Conservation (phyloP, 2,888 invertebrate species). For the Epirrhoe tristata region DNA sequence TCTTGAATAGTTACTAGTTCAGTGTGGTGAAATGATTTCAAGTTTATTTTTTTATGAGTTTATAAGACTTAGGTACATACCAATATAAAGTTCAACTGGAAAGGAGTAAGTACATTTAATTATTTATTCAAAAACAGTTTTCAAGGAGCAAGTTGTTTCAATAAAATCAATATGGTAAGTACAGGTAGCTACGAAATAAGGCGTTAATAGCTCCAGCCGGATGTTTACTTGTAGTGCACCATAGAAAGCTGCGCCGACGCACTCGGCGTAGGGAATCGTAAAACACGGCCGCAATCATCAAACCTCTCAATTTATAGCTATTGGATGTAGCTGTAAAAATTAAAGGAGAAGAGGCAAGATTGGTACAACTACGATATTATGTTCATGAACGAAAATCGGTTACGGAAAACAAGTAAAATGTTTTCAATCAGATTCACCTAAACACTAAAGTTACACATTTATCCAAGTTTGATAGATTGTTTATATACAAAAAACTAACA, state of each 20-base stretch:
- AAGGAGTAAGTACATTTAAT: constrained; percentile 3
- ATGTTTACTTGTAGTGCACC: constrained; percentile 72
- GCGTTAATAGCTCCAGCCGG: constrained; percentile 55
- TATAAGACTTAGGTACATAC: too few species aligned
- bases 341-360: constrained; percentile 46
- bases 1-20: too few species aligned
- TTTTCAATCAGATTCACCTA: not conserved
- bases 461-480: not conserved
- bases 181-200: constrained; percentile 27
- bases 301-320: constrained; percentile 75
- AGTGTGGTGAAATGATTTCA: too few species aligned
- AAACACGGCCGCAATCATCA: constrained; percentile 55
- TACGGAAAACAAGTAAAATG: not conserved
- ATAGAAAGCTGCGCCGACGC: constrained; percentile 71
- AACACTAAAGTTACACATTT: not conserved
- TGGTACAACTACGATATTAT: not conserved
- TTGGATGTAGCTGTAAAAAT: constrained; percentile 56
- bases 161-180: constrained; percentile 25
- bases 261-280: constrained; percentile 64
- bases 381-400: not conserved
- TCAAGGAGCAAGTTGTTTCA: constrained; percentile 16
- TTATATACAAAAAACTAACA: not conserved
- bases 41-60: too few species aligned
- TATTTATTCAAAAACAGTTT: constrained; percentile 1
- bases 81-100: constrained; percentile 55